Evolutionary conservation across 2,888 invertebrate genomes (phyloP).

Genomic region (Zele albiditarsus): DNA sequence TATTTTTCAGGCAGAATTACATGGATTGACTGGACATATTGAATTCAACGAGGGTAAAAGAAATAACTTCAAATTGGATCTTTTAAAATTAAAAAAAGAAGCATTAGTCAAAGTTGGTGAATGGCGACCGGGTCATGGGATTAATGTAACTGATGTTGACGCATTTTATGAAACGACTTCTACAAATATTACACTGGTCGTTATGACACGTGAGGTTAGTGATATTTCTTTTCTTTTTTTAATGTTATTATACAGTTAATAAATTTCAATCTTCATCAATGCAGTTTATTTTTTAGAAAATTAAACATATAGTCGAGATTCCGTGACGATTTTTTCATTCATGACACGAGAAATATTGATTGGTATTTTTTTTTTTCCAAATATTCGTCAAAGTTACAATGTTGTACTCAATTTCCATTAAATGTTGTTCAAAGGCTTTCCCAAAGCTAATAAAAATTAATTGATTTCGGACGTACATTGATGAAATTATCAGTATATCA

Average conservation of each 20-base stretch:
- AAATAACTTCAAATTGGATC: slow-evolving; percentile 88
- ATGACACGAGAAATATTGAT: too few relatives aligned
- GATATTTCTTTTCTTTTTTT: background rate
- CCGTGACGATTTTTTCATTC: too few relatives aligned
- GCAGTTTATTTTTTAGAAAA: too few relatives aligned
- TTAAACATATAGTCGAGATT: too few relatives aligned
- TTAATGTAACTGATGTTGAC: slow-evolving; percentile 88
- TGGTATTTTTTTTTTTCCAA: too few relatives aligned
- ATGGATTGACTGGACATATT: slow-evolving; percentile 91
- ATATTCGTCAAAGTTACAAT: too few relatives aligned
- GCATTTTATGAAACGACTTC: slow-evolving; percentile 89
- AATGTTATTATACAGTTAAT: background rate
- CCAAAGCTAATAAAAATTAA: too few relatives aligned
- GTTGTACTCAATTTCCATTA: too few relatives aligned
- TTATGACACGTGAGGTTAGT: slow-evolving; percentile 90
- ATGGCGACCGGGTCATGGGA: slow-evolving; percentile 84
- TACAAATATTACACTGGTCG: slow-evolving; percentile 89
- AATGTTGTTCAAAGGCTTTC: too few relatives aligned
- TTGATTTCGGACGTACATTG: too few relatives aligned
- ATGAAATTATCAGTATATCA: too few relatives aligned
- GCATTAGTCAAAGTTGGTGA: slow-evolving; percentile 87
- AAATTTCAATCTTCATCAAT: background rate
- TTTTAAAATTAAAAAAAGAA: slow-evolving; percentile 86
- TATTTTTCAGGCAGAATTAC: slow-evolving; percentile 80
- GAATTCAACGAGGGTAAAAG: slow-evolving; percentile 90